These are phyloP conservation scores for Mormyrus proboscirostris DNA, from an alignment of 2,797 vertebrate genomes.

Conservation along the genomic window DNA sequence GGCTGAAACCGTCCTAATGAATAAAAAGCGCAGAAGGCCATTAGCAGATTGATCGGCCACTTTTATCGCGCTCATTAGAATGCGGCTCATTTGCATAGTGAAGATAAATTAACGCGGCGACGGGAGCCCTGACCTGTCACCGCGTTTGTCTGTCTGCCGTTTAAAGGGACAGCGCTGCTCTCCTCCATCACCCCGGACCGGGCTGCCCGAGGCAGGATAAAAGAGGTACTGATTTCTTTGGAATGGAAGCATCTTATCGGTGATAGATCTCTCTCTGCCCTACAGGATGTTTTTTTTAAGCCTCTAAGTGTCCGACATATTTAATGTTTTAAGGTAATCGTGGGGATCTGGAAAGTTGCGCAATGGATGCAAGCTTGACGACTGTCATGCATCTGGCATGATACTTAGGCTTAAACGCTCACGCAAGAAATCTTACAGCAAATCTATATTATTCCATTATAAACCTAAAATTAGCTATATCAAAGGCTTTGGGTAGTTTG, in stretches of 20 bases:
- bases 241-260: neutral
- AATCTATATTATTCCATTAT: neutral
- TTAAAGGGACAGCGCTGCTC: slow-evolving; percentile 14
- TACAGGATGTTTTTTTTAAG: neutral
- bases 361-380: neutral
- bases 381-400: neutral
- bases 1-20: slow-evolving; percentile 48
- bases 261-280: neutral
- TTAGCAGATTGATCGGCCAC: slow-evolving; percentile 58
- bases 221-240: neutral
- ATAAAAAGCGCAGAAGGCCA: slow-evolving; percentile 55
- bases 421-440: neutral
- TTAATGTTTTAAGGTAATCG: neutral
- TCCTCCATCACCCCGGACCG: neutral
- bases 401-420: neutral
- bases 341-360: neutral
- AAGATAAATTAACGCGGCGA: slow-evolving; percentile 50
- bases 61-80: slow-evolving; percentile 56
- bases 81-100: slow-evolving; percentile 47
- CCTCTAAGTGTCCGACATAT: neutral
- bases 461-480: neutral
- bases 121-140: slow-evolving; percentile 43
- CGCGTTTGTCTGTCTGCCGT: neutral
- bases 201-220: neutral
- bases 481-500: neutral